These are phyloP conservation scores for Gambusia holbrooki DNA, from an alignment of 2,113 vertebrate genomes.

Conservation along the genomic window DNA sequence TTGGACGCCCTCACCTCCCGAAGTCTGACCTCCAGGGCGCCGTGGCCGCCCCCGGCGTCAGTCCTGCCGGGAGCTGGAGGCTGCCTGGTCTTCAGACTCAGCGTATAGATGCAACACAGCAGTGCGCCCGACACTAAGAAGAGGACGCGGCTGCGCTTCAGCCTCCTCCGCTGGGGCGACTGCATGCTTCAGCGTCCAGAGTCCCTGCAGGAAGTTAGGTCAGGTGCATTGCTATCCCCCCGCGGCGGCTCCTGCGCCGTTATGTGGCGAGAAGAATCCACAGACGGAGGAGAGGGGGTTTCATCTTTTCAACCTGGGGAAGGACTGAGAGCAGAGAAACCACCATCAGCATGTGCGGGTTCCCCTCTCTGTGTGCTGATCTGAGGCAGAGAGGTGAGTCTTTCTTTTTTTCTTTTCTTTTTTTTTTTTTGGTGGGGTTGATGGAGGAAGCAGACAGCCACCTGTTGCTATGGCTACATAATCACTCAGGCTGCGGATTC, in stretches of 20 bases:
- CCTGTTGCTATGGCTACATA: constrained; percentile 81
- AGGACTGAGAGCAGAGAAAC: constrained; percentile 16
- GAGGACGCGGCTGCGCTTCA: constrained; percentile 76
- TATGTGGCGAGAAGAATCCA: constrained; percentile 31
- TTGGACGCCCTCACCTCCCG: constrained; percentile 45
- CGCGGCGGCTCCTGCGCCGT: constrained; percentile 1
- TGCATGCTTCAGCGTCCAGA: constrained; percentile 67
- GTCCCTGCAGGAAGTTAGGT: constrained; percentile 51
- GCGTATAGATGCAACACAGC: constrained; percentile 78
- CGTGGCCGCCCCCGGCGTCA: not conserved
- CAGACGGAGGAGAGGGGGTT: constrained; percentile 13
- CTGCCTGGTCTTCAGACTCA: constrained; percentile 72
- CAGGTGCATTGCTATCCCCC: constrained; percentile 38
- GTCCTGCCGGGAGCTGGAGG: constrained; percentile 46
- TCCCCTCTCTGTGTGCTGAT: constrained; percentile 9
- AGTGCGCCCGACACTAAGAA: constrained; percentile 81
- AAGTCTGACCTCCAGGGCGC: constrained; percentile 34
- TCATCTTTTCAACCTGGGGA: constrained; percentile 54
- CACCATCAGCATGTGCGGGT: not conserved
- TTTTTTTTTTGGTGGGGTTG: constrained; percentile 20
- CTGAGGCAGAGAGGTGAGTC: constrained; percentile 2
- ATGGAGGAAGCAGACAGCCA: constrained; percentile 66
- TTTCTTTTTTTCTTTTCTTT: too few relatives aligned
- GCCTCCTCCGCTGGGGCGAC: constrained; percentile 75
- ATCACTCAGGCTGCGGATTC: constrained; percentile 59